Conservation (phyloP, 2,888 invertebrate genomes). For the Noctua pronuba region DNA sequence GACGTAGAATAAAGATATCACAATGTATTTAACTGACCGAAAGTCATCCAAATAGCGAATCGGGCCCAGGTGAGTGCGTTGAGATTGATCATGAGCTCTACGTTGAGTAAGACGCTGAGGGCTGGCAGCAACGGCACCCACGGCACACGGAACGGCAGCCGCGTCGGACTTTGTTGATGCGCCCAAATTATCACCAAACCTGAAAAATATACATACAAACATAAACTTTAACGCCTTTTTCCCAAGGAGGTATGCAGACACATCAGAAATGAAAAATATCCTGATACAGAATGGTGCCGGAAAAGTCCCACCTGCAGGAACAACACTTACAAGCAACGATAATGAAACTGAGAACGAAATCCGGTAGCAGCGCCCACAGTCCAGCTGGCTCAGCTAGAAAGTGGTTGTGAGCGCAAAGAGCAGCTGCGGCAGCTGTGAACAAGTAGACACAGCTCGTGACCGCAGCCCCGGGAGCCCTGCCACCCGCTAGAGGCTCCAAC, state of each 20-base stretch:
- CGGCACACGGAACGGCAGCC: slow-evolving; percentile 94
- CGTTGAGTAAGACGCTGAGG: slow-evolving; percentile 94
- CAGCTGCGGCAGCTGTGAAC: slow-evolving; percentile 92
- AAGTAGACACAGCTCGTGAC: slow-evolving; percentile 93
- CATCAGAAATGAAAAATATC: not conserved
- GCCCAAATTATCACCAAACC: slow-evolving; percentile 94
- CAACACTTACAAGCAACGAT: slow-evolving; percentile 91
- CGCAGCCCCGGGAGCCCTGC: slow-evolving; percentile 94
- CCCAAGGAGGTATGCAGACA: not conserved
- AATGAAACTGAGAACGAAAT: slow-evolving; percentile 91
- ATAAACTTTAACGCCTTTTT: not conserved
- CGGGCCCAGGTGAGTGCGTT: slow-evolving; percentile 95
- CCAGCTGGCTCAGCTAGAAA: slow-evolving; percentile 90
- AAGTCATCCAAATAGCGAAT: slow-evolving; percentile 96
- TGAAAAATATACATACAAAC: slow-evolving; percentile 69
- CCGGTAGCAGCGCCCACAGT: slow-evolving; percentile 93
- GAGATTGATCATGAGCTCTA: slow-evolving; percentile 95
- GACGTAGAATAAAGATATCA: not conserved
- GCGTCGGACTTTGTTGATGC: slow-evolving; percentile 93
- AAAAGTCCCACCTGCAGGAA: not conserved
- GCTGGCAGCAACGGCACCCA: slow-evolving; percentile 95
- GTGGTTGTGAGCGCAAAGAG: slow-evolving; percentile 92
- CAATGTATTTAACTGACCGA: slow-evolving; percentile 90
- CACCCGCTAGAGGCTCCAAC: slow-evolving; percentile 93
- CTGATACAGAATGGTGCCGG: not conserved